Percentiles rank a stretch among this genome's conserved stretches.
Conservation (phyloP, 2,797 vertebrate species). For the Myotis vivesi region DNA sequence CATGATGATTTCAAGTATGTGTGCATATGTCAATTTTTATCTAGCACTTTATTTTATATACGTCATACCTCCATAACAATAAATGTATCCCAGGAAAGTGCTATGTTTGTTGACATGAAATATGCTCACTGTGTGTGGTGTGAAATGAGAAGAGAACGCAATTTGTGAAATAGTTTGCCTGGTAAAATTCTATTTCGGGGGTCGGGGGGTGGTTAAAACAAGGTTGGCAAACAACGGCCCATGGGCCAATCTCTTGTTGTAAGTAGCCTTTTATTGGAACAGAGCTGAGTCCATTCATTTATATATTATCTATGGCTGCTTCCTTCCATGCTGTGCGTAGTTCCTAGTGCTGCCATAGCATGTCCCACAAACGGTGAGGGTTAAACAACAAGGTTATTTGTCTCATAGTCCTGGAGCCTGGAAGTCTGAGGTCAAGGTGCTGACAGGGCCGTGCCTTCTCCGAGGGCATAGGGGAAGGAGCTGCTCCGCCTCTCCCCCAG, state of each 20-base stretch:
- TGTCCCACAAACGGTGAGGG: background rate
- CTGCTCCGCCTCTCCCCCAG: background rate
- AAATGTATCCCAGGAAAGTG: background rate
- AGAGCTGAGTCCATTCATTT: background rate
- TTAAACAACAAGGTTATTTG: background rate
- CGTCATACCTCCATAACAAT: background rate
- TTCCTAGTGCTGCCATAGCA: background rate
- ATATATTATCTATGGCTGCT: rapidly evolving
- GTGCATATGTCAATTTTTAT: background rate
- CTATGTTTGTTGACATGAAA: background rate
- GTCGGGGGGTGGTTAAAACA: background rate
- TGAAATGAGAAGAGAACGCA: background rate
- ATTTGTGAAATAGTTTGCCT: background rate
- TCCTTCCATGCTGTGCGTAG: background rate
- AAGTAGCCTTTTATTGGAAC: background rate
- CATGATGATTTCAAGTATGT: background rate
- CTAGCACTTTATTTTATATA: background rate
- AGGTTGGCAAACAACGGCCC: background rate
- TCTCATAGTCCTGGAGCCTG: background rate
- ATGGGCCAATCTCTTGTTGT: background rate
- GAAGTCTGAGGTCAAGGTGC: background rate
- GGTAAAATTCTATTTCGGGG: background rate
- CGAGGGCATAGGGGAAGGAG: background rate
- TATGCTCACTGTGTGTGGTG: background rate
- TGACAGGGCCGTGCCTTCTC: rapidly evolving